Percentiles rank a stretch among this genome's conserved stretches.
Conservation (phyloP, 2,888 invertebrate genomes). For the Entomobrya proxima region DNA sequence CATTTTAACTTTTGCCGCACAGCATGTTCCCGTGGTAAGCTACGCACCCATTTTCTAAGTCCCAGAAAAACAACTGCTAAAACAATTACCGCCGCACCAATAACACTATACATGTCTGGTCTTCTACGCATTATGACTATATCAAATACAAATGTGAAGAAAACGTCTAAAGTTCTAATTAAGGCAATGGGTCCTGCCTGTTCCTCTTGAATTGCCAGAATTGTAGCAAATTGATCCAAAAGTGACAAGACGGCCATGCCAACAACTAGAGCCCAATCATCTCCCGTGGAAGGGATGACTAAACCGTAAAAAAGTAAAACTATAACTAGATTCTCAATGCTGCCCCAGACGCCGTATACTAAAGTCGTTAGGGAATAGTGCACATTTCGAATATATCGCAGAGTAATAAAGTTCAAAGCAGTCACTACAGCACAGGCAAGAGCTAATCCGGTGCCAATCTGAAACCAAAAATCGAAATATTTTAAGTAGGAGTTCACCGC, state of each 20-base stretch:
- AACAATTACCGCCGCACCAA: constrained; percentile 64
- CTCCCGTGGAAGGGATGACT: constrained; percentile 39
- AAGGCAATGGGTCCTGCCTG: constrained; percentile 95
- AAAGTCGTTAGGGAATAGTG: constrained; percentile 93
- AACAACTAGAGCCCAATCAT: constrained; percentile 64
- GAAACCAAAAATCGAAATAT: neutral
- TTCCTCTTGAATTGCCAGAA: constrained; percentile 90
- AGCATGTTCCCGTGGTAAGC: constrained; percentile 48
- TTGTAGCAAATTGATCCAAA: constrained; percentile 90
- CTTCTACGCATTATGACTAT: constrained; percentile 61
- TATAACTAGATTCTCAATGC: constrained; percentile 65
- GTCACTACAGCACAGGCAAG: constrained; percentile 69
- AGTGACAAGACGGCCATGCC: constrained; percentile 88
- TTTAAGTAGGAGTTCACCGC: neutral
- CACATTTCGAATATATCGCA: constrained; percentile 89
- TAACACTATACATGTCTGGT: constrained; percentile 68
- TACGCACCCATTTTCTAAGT: constrained; percentile 66
- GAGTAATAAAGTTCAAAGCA: constrained; percentile 82
- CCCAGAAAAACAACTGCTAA: constrained; percentile 54
- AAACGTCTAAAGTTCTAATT: constrained; percentile 92
- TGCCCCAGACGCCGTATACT: constrained; percentile 70
- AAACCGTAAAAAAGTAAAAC: constrained; percentile 58
- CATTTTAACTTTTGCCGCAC: constrained; percentile 39
- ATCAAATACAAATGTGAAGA: constrained; percentile 94
- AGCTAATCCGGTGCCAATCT: constrained; percentile 69